Percentiles rank a stretch among this genome's conserved stretches.
Evolutionary conservation across 2,797 vertebrate genomes (phyloP).

Genomic region (Xenops minutus): DNA sequence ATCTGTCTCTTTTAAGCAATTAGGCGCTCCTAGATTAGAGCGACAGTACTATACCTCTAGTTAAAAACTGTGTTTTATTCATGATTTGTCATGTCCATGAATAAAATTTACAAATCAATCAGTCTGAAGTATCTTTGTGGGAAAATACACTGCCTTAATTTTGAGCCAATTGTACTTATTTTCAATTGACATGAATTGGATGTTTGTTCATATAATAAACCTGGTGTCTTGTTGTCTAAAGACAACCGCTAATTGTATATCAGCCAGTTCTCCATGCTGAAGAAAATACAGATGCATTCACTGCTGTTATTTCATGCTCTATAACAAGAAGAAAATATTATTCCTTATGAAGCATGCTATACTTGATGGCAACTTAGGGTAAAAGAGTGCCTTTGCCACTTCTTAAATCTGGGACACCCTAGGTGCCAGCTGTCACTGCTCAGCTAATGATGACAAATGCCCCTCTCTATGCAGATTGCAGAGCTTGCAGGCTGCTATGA

Average conservation of each 20-base stretch:
- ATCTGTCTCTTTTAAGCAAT: constrained; percentile 23
- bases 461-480: constrained; percentile 95
- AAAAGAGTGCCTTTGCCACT: constrained; percentile 82
- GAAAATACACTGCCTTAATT: neutral
- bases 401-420: constrained; percentile 90
- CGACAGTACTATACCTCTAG: neutral
- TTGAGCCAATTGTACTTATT: constrained; percentile 8
- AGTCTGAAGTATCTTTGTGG: neutral
- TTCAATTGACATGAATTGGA: constrained; percentile 30
- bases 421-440: constrained; percentile 98
- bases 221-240: constrained; percentile 57
- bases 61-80: constrained; percentile 13
- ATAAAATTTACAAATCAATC: constrained; percentile 8
- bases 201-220: constrained; percentile 45
- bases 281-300: constrained; percentile 44
- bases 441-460: constrained; percentile 99
- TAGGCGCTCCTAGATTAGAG: neutral
- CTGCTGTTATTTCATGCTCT: constrained; percentile 49
- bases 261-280: neutral
- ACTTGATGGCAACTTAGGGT: constrained; percentile 69
- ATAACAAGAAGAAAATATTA: constrained; percentile 56
- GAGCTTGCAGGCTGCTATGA: constrained; percentile 83
- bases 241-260: constrained; percentile 67
- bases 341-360: constrained; percentile 57
- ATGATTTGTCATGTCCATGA: neutral